These are phyloP conservation scores for Dipodomys ordii DNA, from an alignment of 2,113 vertebrate genomes.

Conservation along the genomic window DNA sequence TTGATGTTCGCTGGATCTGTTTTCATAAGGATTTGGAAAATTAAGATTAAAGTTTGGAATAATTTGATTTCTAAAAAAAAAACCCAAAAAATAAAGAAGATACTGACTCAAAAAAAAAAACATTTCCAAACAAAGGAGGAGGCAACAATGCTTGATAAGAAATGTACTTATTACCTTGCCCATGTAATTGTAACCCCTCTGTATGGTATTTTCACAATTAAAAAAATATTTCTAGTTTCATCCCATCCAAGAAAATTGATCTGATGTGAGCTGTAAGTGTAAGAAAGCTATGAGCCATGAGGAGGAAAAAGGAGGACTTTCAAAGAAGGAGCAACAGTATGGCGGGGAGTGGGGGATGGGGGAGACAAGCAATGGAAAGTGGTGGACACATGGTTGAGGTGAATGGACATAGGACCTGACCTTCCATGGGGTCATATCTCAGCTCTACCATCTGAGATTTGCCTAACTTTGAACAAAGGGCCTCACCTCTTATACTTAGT, in stretches of 20 bases:
- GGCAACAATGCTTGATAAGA: too few species aligned
- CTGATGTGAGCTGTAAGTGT: too few species aligned
- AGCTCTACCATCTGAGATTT: not conserved
- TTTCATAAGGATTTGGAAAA: constrained; percentile 7
- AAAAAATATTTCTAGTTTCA: not conserved
- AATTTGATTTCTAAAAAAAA: too few species aligned
- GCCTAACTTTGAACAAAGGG: not conserved
- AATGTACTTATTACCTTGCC: too few species aligned
- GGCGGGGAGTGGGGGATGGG: too few species aligned
- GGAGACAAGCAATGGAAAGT: accelerated
- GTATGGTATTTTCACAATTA: too few species aligned
- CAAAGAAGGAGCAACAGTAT: not conserved
- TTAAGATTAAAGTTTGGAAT: not conserved
- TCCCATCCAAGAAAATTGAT: not conserved
- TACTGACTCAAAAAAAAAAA: not conserved
- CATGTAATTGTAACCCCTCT: too few species aligned
- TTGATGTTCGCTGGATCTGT: not conserved
- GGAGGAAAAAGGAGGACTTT: not conserved
- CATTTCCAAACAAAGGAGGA: too few species aligned
- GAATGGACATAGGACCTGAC: accelerated
- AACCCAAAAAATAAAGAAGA: not conserved
- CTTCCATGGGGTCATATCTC: not conserved
- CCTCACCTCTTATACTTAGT: not conserved
- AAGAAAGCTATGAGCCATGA: not conserved
- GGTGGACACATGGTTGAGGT: not conserved